phyloP scores from a whole-genome alignment of 2,797 vertebrate species.

The Leptodactylus fallax region DNA sequence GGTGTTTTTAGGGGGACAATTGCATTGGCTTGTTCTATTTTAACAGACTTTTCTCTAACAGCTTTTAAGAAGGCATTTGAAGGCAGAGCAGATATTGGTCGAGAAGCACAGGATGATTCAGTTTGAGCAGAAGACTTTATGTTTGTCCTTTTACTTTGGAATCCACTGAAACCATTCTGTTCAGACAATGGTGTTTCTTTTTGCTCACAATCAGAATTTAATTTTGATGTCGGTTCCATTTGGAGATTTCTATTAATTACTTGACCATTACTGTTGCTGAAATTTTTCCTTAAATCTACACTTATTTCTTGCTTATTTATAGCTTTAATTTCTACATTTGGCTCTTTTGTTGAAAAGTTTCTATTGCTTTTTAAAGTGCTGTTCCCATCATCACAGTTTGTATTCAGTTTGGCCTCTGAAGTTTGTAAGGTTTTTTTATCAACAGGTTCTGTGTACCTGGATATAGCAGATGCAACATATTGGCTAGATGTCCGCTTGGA shows the following conservation, averaged over 20 bases:
- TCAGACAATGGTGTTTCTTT: not conserved
- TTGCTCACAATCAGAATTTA: not conserved
- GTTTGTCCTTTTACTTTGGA: conserved; percentile 57
- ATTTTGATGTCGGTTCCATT: conserved; percentile 3
- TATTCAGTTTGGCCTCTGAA: conserved; percentile 34
- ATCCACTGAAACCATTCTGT: conserved; percentile 59
- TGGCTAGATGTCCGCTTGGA: conserved; percentile 91
- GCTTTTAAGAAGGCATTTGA: conserved; percentile 44
- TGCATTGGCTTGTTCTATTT: not conserved
- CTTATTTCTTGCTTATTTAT: conserved; percentile 15
- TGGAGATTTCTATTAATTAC: not conserved
- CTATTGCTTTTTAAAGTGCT: conserved; percentile 41
- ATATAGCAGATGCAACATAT: conserved; percentile 91
- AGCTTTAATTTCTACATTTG: conserved; percentile 54
- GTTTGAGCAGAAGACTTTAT: not conserved
- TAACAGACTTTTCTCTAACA: conserved; percentile 55
- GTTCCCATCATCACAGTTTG: not conserved
- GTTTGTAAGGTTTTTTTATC: conserved; percentile 65
- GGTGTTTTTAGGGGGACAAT: not conserved
- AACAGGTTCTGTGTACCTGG: conserved; percentile 77
- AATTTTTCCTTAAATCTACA: conserved; percentile 7
- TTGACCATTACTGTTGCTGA: not conserved
- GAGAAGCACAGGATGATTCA: conserved; percentile 27
- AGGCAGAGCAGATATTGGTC: conserved; percentile 32
- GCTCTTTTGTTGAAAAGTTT: not conserved